Evolutionary conservation across 1,140 invertebrate species (phyloP), one percentile per base, ranked within the genome.

Genomic region (Drosophila varians): DNA sequence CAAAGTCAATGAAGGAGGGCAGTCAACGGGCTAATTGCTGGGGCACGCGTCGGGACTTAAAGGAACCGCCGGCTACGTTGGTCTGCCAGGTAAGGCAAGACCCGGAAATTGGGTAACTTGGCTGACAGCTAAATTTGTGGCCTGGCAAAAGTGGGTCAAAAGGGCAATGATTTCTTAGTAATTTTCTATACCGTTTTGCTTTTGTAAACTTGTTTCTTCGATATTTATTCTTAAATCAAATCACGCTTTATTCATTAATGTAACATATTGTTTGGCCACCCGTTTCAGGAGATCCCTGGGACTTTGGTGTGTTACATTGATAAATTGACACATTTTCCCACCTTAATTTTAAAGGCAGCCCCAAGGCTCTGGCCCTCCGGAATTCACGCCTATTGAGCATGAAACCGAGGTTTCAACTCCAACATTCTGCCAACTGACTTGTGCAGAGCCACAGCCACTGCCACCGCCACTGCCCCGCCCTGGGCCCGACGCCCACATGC

Each of bases 1-100:
- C 3, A 49, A 43, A 26, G 16, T 12, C 46, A 26, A 25, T 43
- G 21, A 0, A 4, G 45, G 45, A 28, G 48, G 23, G 12, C 28
- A 18, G 16, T 26, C 51, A n/a, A 54, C 34, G 51, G 45, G 68
- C 76, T 84, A 79, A 84, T 84, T 84, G 80, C 73, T 51, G 47
- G 21, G 54, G 66, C 80, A 84, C 80, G 80, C 79, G 79, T 56
- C 75, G 45, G 18, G 42, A 21, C 52, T 45, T 54, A 54, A 68
- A 57, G 57, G 31, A 25, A 34, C 68, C 40, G 31, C 40, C 25
- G 51, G 11, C 43, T 4, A 42, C 28, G 34, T 11, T 4, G 16
- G 46, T 28, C 47, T 9, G 47, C 19, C 69, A 11, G 21, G 38
- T 45, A 49, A 51, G 56, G 42, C 54, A 40, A 40, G 40, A 31